Conservation (phyloP, 2,113 vertebrate genomes). For the Chionodraco myersi region DNA sequence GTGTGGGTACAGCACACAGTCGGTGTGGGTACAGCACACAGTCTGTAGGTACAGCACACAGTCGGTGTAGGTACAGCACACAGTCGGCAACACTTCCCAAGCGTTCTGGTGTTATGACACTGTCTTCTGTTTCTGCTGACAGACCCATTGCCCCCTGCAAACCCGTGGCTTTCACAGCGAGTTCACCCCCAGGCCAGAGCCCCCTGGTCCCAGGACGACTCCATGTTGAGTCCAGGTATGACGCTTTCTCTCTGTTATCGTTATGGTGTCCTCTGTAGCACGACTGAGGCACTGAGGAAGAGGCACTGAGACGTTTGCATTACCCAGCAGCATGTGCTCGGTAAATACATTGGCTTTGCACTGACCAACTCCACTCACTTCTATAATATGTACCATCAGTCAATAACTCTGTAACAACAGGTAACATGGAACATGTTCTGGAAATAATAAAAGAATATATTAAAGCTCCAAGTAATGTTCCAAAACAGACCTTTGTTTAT, state of each 20-base stretch:
- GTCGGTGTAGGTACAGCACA: not conserved
- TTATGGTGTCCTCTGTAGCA: not conserved
- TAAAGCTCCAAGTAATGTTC: not conserved
- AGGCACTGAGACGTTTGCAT: not conserved
- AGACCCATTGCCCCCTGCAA: not conserved
- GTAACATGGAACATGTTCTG: not conserved
- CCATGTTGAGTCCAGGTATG: not conserved
- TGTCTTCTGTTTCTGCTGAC: not conserved
- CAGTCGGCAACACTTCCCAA: not conserved
- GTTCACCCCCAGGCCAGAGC: not conserved
- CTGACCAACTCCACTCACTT: not conserved
- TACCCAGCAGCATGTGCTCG: not conserved
- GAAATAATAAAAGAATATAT: no score
- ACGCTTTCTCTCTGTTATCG: not conserved
- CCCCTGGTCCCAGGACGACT: not conserved
- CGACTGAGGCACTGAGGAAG: not conserved
- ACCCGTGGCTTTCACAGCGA: not conserved
- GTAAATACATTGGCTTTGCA: not conserved
- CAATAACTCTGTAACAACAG: not conserved
- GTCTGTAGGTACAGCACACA: no score
- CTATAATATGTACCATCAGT: not conserved
- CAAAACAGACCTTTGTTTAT: not conserved
- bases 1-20: not conserved
- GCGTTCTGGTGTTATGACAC: not conserved
- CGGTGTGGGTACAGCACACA: no score